These are phyloP conservation scores for Clarias magur DNA, from an alignment of 2,113 vertebrate species.

Conservation along the genomic window DNA sequence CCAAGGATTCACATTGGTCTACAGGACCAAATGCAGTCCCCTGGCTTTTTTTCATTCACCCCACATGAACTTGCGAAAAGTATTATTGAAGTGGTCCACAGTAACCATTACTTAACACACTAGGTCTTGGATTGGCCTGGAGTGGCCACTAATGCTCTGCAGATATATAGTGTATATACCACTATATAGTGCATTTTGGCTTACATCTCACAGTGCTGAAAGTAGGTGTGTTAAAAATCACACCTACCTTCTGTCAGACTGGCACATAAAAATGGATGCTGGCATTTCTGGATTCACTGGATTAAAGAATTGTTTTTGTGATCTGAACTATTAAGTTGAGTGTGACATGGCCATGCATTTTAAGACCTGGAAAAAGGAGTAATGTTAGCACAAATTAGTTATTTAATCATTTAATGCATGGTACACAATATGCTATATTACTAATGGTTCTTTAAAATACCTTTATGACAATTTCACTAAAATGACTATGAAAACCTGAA, in stretches of 20 bases:
- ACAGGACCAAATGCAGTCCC: neutral
- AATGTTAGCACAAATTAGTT: too few relatives aligned
- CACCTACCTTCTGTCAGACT: neutral
- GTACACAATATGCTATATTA: neutral
- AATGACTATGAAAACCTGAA: too few relatives aligned
- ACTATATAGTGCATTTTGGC: neutral
- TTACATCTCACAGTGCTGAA: neutral
- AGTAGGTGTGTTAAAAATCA: too few relatives aligned
- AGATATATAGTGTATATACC: too few relatives aligned
- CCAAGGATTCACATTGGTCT: neutral
- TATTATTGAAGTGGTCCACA: neutral
- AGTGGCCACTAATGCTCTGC: neutral
- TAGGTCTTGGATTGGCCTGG: neutral
- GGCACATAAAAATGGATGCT: neutral
- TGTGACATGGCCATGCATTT: neutral
- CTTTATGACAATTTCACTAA: neutral
- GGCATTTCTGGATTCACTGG: neutral
- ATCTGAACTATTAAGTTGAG: neutral
- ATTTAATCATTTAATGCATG: too few relatives aligned
- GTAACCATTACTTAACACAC: neutral
- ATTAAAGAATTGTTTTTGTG: neutral
- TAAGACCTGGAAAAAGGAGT: too few relatives aligned
- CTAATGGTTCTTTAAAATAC: neutral
- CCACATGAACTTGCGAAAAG: neutral
- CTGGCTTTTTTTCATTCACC: neutral